Conservation (phyloP, 2,888 invertebrate genomes). For the Drosophila hamatofila region DNA sequence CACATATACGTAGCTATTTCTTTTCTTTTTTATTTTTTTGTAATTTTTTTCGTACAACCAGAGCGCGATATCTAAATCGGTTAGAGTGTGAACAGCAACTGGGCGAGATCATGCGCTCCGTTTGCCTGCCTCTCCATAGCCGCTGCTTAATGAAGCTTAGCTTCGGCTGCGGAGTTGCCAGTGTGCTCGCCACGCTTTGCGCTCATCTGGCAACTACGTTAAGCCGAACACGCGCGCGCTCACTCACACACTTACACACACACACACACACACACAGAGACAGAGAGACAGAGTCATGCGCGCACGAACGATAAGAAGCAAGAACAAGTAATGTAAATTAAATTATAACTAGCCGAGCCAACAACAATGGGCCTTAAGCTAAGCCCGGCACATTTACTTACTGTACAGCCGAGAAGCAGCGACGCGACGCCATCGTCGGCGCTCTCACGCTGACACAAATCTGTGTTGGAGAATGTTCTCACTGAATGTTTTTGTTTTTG, state of each 20-base stretch:
- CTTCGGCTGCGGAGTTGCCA: constrained; percentile 70
- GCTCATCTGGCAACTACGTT: constrained; percentile 53
- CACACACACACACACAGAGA: constrained; percentile 1
- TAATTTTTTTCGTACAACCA: constrained; percentile 31
- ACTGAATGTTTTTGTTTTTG: constrained; percentile 19
- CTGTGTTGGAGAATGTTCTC: constrained; percentile 47
- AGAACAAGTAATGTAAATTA: constrained; percentile 59
- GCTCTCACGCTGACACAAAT: constrained; percentile 72
- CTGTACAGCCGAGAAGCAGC: constrained; percentile 27
- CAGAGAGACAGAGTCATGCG: background rate
- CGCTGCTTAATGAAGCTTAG: constrained; percentile 73
- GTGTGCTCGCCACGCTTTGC: constrained; percentile 37
- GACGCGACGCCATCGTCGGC: constrained; percentile 31
- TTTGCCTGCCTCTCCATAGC: constrained; percentile 50
- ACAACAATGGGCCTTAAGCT: constrained; percentile 65
- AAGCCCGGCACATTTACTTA: constrained; percentile 54
- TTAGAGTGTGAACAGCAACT: constrained; percentile 78
- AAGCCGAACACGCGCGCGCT: constrained; percentile 21
- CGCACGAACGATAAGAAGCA: constrained; percentile 48
- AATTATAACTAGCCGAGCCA: constrained; percentile 70
- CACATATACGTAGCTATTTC: background rate
- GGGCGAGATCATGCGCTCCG: constrained; percentile 59
- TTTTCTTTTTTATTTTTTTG: background rate
- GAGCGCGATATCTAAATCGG: constrained; percentile 76
- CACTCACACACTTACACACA: constrained; percentile 12